These are phyloP conservation scores for Tetrao urogallus DNA, from an alignment of 2,113 vertebrate species.

Conservation along the genomic window DNA sequence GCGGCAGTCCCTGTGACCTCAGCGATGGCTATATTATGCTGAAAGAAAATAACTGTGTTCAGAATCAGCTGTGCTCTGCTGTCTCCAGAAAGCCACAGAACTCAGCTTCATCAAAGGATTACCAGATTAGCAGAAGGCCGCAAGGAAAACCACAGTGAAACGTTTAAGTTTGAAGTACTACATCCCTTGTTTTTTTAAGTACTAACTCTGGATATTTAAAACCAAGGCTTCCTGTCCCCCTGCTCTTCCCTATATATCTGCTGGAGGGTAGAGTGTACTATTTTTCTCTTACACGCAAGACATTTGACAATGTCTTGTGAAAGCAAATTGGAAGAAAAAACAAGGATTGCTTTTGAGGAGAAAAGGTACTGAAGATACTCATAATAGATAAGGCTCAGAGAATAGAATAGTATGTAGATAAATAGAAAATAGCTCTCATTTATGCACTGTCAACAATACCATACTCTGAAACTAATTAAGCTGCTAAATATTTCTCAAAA, in stretches of 20 bases:
- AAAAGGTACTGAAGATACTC: constrained; percentile 27
- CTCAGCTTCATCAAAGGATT: constrained; percentile 30
- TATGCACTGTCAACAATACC: constrained; percentile 43
- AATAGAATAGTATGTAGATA: constrained; percentile 47
- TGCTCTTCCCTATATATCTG: neutral
- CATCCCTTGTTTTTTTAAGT: neutral
- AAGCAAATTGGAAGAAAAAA: constrained; percentile 2
- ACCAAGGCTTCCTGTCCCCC: neutral
- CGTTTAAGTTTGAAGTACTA: neutral
- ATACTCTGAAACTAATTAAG: constrained; percentile 47
- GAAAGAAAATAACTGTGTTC: neutral
- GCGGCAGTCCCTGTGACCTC: neutral
- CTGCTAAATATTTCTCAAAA: constrained; percentile 44
- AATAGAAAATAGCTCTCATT: constrained; percentile 54
- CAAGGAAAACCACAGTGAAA: constrained; percentile 2
- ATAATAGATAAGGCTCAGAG: constrained; percentile 1
- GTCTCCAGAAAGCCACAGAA: neutral
- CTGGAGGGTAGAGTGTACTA: neutral
- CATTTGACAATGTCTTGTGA: constrained; percentile 8
- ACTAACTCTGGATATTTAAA: neutral
- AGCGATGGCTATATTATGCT: neutral
- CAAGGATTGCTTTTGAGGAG: neutral
- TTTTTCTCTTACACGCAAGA: neutral
- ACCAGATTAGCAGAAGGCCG: neutral
- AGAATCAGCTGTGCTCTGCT: constrained; percentile 19